Conservation (phyloP, 2,888 invertebrate genomes). For the Folsomia manolachei region DNA sequence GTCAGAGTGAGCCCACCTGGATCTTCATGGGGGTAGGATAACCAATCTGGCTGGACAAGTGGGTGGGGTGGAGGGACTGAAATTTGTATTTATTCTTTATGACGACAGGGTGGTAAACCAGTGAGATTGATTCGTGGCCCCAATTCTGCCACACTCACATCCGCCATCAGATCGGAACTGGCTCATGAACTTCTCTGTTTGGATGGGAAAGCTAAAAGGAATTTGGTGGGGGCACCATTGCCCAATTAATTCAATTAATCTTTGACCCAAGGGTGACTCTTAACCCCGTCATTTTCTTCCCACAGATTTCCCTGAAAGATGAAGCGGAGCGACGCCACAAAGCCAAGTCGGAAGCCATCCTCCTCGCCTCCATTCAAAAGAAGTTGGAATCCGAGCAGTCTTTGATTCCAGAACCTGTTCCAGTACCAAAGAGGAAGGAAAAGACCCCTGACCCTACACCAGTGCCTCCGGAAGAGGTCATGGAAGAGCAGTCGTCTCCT, state of each 20-base stretch:
- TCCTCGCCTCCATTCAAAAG: conserved; percentile 33
- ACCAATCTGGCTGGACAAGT: neutral
- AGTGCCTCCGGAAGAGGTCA: too few species aligned
- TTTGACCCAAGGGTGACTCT: too few species aligned
- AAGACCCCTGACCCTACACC: too few species aligned
- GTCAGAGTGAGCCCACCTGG: conserved; percentile 49
- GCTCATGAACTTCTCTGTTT: conserved; percentile 44
- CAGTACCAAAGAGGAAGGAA: too few species aligned
- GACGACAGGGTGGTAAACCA: conserved; percentile 47
- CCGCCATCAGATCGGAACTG: conserved; percentile 43
- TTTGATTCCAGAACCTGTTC: too few species aligned
- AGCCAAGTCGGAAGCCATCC: conserved; percentile 45
- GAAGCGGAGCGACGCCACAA: conserved; percentile 42
- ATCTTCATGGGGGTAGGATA: conserved; percentile 35
- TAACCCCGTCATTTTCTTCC: too few species aligned
- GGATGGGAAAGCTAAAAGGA: conserved; percentile 34
- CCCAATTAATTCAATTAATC: too few species aligned
- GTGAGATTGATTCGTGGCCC: conserved; percentile 45
- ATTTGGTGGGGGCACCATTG: conserved; percentile 22
- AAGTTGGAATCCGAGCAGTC: too few species aligned
- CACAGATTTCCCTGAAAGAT: conserved; percentile 45
- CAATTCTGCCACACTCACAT: conserved; percentile 41
- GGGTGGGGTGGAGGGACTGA: neutral
- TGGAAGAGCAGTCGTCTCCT: too few species aligned
- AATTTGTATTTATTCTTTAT: conserved; percentile 5